Evolutionary conservation across 2,797 vertebrate species (phyloP), one percentile per base, ranked within the genome.

Genomic region (Astyanax mexicanus): DNA sequence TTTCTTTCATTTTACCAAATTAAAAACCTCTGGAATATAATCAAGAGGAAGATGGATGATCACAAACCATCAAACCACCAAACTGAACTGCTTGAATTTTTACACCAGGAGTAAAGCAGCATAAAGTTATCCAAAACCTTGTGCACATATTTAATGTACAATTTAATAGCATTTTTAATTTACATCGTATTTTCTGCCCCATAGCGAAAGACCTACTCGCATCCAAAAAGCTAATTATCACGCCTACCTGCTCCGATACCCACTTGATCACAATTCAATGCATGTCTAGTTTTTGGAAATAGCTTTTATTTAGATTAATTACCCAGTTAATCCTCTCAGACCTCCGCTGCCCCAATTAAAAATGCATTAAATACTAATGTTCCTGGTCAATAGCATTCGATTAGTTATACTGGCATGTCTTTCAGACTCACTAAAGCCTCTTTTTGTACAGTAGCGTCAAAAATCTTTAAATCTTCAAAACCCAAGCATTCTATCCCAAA

Each of bases 301-400:
- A 19, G 32, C n/a, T 40, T 38, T 61, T 23, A 37, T 60, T 37
- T 35, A n/a, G 32, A 61, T 11, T 52, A 64, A 73, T 42, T 73
- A 23, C 45, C 37, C 21, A 52, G 58, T 27, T 15, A 61, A 25
- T 52, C 47, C 10, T 10, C 25, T 54, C 27, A 17, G 37, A 74
- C 12, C 27, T 12, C 32, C 35, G 2, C 13, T 60, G 3, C 42
- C 4, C 10, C 15, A 4, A 25, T 52, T 19, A 52, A 35, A 51
- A 71, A 37, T 19, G 64, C 32, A 64, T 15, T 51, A 73, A 27
- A 38, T n/a, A 47, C 42, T 38, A 49, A 25, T 49, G 13, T 35
- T 21, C 32, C 19, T 58, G 29, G 29, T 47, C 55, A 49, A 1
- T 35, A n/a, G 13, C 17, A 15, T 37, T 62, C 4, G 12, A 40